Conservation (phyloP, 2,888 invertebrate species). For the Dilophus febrilis region DNA sequence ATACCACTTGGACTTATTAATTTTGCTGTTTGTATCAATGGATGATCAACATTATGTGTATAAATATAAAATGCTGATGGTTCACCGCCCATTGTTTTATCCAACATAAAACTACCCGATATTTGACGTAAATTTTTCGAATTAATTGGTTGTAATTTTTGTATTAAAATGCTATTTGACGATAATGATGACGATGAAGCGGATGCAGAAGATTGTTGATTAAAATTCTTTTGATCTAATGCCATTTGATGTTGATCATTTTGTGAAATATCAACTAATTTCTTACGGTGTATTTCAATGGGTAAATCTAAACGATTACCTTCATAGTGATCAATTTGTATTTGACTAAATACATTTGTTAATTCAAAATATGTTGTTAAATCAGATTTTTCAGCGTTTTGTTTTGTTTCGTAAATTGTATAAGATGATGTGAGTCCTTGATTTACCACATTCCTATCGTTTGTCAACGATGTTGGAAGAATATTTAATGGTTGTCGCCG, state of each 20-base stretch:
- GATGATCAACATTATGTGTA: slow-evolving; percentile 34
- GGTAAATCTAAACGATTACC: slow-evolving; percentile 30
- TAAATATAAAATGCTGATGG: slow-evolving; percentile 35
- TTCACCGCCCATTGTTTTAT: slow-evolving; percentile 33
- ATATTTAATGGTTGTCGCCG: slow-evolving; percentile 30
- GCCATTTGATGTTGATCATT: not conserved
- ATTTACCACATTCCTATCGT: slow-evolving; percentile 15
- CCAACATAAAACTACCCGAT: slow-evolving; percentile 37
- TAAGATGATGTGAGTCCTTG: slow-evolving; percentile 20
- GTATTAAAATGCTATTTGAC: not conserved
- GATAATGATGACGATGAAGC: not conserved
- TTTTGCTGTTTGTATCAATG: slow-evolving; percentile 32
- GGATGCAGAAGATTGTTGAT: no score
- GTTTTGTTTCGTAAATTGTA: slow-evolving; percentile 34
- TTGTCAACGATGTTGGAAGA: slow-evolving; percentile 31
- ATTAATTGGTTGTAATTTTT: no score
- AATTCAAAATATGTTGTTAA: slow-evolving; percentile 37
- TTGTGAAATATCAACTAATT: slow-evolving; percentile 12
- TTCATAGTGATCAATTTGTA: slow-evolving; percentile 31
- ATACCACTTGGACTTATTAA: slow-evolving; percentile 34
- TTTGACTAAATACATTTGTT: slow-evolving; percentile 31
- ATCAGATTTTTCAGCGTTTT: slow-evolving; percentile 33
- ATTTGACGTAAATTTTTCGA: slow-evolving; percentile 23
- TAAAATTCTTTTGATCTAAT: no score
- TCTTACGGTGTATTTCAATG: slow-evolving; percentile 24